A percentile compares a stretch with the other conserved stretches of the same genome.
These are phyloP conservation scores for Lates japonicus DNA, from an alignment of 2,797 vertebrate genomes.

Conservation along the genomic window DNA sequence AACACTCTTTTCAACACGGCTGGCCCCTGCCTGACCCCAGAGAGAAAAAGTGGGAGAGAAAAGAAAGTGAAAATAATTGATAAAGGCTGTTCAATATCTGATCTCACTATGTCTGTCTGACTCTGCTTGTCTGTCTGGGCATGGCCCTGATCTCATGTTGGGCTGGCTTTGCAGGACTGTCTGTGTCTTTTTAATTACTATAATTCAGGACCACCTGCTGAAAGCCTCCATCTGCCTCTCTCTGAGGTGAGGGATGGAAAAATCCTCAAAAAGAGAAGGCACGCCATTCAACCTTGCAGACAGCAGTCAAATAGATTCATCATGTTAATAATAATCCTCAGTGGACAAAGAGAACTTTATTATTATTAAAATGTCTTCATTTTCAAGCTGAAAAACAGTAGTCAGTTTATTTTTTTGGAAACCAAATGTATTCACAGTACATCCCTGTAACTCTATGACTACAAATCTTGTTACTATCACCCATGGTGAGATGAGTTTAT, in stretches of 20 bases:
- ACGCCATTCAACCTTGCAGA: constrained; percentile 6
- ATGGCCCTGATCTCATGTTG: constrained; percentile 15
- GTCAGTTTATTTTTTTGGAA: neutral
- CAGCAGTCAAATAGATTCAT: constrained; percentile 31
- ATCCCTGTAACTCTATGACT: constrained; percentile 11
- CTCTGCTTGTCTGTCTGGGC: constrained; percentile 29
- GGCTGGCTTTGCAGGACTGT: constrained; percentile 37
- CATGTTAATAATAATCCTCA: constrained; percentile 14
- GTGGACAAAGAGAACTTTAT: neutral
- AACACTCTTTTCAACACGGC: constrained; percentile 36
- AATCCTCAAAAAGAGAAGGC: constrained; percentile 20
- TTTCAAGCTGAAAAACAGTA: constrained; percentile 3
- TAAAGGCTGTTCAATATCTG: constrained; percentile 47
- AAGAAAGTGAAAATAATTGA: constrained; percentile 52
- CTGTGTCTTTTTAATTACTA: constrained; percentile 75
- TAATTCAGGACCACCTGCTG: constrained; percentile 68
- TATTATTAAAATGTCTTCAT: constrained; percentile 31
- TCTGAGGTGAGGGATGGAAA: constrained; percentile 62
- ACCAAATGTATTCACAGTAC: constrained; percentile 5
- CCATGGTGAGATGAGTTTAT: constrained; percentile 32
- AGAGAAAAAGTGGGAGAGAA: constrained; percentile 1
- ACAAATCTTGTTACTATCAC: constrained; percentile 10
- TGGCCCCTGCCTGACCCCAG: constrained; percentile 21
- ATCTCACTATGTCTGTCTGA: constrained; percentile 16
- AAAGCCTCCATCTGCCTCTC: constrained; percentile 71